Base-by-base conservation (phyloP, 2,888 invertebrate genomes). In the Hyppa rectilinea region DNA sequence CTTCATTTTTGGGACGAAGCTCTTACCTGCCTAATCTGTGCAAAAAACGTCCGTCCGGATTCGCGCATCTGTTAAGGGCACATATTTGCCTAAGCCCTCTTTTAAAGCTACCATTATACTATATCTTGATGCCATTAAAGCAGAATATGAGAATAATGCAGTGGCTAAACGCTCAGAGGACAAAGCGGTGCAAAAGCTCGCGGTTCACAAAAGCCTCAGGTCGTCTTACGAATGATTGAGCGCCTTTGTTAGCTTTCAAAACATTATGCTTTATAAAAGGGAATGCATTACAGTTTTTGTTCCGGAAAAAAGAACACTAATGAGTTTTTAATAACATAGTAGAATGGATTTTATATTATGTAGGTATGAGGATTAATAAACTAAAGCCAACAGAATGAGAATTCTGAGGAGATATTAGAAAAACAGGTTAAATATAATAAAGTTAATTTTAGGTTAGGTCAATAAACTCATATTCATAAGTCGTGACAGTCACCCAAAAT, bases 101-200 rank as follows among this genome's bases (percentile, higher is more conserved):
- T 45, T 78, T 60, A 68, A 70, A 66, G 65, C 62, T 65, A 14
- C 61, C 20, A 61, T 80, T 68, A 75, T 74, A 34, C 50, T 4
- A 59, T 58, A 67, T 65, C n/a, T 65, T 71, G 47, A 58, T 49
- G 76, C 60, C 68, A 71, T 73, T 79, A 71, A 59, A 66, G 38
- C 56, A 72, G 76, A 67, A 71, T 66, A 71, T 61, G 43, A 60
- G 70, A 69, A 75, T 77, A 74, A 72, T 63, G 47, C 56, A 53
- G 49, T 75, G 67, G 73, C 71, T 76, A 74, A 76, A 77, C 47
- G 55, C 62, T 75, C 40, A 2, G 49, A 61, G 67, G 50, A 82
- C 69, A 83, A 85, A 83, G 77, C 68, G 59, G 49, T 62, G 81
- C 69, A 78, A 77, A 78, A 70, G 69, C 77, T 77, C 71, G 58